These are phyloP conservation scores for Orchesella cincta DNA, from an alignment of 1,140 invertebrate species.

Conservation along the genomic window DNA sequence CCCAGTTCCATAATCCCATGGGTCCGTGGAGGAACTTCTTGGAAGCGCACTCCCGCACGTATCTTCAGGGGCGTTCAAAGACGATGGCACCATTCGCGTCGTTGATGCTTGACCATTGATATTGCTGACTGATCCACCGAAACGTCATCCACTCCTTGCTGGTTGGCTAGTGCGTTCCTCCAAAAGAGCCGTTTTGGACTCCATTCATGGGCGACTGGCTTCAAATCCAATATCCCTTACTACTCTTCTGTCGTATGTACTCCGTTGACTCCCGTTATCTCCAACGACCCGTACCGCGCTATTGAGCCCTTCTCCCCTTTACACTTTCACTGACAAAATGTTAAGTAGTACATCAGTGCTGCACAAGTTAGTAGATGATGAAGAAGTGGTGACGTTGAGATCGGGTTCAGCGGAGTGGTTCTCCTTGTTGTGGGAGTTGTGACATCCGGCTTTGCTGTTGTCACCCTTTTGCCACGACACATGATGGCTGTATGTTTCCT, in stretches of 20 bases:
- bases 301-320: neutral
- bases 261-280: neutral
- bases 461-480: too few species aligned
- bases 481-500: too few species aligned
- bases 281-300: neutral
- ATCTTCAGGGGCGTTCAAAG: neutral
- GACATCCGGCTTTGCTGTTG: too few species aligned
- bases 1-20: conserved; percentile 27
- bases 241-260: neutral
- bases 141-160: neutral
- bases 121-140: neutral
- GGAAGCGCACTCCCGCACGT: conserved; percentile 26
- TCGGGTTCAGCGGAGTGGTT: too few species aligned
- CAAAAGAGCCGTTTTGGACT: conserved; percentile 19
- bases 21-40: conserved; percentile 3
- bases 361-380: neutral
- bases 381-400: too few species aligned
- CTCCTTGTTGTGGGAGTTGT: neutral
- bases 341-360: conserved; percentile 9
- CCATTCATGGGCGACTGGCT: neutral
- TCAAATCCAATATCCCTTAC: neutral
- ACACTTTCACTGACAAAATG: conserved; percentile 22
- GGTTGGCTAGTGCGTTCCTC: conserved; percentile 4
- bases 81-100: neutral
- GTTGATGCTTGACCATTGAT: neutral